Evolutionary conservation across 2,797 vertebrate genomes (phyloP).

Genomic region (Peromyscus melanophrys): DNA sequence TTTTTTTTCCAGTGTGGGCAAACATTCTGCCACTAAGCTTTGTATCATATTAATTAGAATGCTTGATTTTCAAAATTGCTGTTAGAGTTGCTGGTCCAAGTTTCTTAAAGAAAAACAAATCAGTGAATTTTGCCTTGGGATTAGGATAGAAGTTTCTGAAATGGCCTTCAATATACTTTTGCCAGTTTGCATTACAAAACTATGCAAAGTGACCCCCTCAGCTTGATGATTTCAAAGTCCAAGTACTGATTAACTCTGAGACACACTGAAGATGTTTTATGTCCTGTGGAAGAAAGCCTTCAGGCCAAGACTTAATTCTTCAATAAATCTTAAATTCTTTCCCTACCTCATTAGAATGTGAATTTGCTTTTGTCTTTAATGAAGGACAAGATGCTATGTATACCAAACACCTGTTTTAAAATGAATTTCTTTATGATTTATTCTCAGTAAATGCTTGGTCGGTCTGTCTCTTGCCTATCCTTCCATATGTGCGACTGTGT

Average conservation of each 20-base stretch:
- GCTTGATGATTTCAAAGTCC: background rate
- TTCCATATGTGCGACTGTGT: background rate
- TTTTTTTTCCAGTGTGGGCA: background rate
- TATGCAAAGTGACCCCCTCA: background rate
- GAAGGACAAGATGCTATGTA: background rate
- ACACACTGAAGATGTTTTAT: background rate
- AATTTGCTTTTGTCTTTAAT: background rate
- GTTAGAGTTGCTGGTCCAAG: background rate
- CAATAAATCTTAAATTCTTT: background rate
- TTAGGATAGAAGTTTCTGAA: background rate
- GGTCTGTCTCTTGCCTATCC: background rate
- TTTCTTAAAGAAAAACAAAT: background rate
- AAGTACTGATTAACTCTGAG: background rate
- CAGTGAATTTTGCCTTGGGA: background rate
- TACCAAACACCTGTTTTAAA: background rate
- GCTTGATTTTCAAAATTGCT: background rate
- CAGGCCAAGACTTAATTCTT: background rate
- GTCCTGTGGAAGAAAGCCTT: background rate
- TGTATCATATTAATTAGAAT: background rate
- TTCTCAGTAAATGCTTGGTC: background rate
- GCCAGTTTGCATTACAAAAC: background rate
- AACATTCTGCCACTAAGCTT: background rate
- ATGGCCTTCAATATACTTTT: background rate
- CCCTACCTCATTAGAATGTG: background rate
- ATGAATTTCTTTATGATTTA: background rate